Percentiles rank a stretch among this genome's conserved stretches.
These are phyloP conservation scores for Macropus fuliginosus DNA, from an alignment of 2,797 vertebrate genomes.

Conservation along the genomic window DNA sequence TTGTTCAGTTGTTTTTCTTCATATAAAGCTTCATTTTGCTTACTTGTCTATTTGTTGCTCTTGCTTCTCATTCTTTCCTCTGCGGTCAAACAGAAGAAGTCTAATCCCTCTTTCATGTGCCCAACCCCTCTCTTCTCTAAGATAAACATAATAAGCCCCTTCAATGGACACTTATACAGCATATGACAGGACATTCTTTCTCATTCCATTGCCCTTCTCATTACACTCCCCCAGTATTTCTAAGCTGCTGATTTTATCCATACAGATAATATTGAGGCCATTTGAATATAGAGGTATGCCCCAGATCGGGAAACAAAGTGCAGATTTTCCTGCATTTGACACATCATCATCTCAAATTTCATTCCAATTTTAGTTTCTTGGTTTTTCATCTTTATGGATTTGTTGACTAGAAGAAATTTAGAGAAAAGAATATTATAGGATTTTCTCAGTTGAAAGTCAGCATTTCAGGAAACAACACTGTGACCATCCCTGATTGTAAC, in stretches of 20 bases:
- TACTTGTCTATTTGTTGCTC: not conserved
- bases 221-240: not conserved
- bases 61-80: not conserved
- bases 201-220: not conserved
- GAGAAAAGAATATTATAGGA: not conserved
- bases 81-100: not conserved
- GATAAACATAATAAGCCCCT: not conserved
- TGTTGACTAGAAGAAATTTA: not conserved
- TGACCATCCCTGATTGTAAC: not conserved
- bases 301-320: not conserved
- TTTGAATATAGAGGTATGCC: not conserved
- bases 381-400: not conserved
- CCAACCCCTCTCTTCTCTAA: not conserved
- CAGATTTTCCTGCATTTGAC: not conserved
- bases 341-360: not conserved
- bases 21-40: not conserved
- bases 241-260: not conserved
- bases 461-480: not conserved
- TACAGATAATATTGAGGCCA: not conserved
- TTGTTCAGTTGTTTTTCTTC: not conserved
- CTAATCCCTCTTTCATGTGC: not conserved
- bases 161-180: not conserved
- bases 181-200: not conserved
- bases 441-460: conserved; percentile 1
- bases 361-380: not conserved